Conservation (phyloP, 2,113 vertebrate species). For the Microcebus ravelobensis region DNA sequence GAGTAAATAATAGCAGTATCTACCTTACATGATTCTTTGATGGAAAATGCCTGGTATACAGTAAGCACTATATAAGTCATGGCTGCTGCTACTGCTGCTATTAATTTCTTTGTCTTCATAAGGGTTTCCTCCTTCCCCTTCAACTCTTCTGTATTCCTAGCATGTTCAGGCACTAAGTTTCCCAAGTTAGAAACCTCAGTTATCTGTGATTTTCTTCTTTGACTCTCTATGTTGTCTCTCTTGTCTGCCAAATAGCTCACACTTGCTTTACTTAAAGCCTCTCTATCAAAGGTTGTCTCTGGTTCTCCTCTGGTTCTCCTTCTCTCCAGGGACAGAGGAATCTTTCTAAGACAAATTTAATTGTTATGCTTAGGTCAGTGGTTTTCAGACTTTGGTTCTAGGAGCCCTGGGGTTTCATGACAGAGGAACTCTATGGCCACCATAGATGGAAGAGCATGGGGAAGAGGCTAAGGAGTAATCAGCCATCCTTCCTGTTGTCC, state of each 20-base stretch:
- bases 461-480: neutral
- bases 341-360: neutral
- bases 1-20: too few species aligned
- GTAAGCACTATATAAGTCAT: fast-evolving
- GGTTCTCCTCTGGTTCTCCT: neutral
- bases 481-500: neutral
- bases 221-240: neutral
- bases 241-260: neutral
- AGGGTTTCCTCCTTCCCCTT: neutral
- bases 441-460: neutral
- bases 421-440: neutral
- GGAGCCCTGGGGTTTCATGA: neutral
- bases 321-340: neutral
- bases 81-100: neutral
- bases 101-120: neutral
- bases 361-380: neutral
- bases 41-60: neutral
- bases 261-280: neutral
- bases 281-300: neutral
- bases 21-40: fast-evolving
- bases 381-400: neutral
- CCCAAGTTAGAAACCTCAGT: neutral
- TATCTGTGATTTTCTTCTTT: neutral
- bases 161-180: neutral
- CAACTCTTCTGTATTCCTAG: neutral